Evolutionary conservation across 2,113 vertebrate species (phyloP), one percentile per base, ranked within the genome.

Genomic region (Triplophysa tibetana): DNA sequence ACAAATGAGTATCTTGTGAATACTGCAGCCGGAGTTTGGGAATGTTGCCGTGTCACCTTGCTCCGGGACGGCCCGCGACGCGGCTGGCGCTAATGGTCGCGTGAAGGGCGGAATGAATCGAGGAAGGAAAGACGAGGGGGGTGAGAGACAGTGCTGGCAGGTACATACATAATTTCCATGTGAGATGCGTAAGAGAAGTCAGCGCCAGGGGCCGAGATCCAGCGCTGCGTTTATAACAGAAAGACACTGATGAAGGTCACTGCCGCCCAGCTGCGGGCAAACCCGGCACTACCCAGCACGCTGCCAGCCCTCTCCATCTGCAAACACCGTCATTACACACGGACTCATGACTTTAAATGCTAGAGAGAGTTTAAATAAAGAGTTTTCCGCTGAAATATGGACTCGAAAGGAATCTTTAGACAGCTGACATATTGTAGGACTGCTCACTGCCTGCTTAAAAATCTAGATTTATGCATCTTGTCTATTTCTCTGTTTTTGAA

Each of bases 171-270:
- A 82, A 82, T 80, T 70, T 68, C 45, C 24, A 43, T 73, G 76
- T 41, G 78, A 64, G 67, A 69, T 65, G 45, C 56, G 58, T 66
- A 73, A 41, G 54, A 64, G 69, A 70, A 80, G 78, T 41, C n/a
- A 63, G 64, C 23, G 14, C 11, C 13, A 41, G 19, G 66, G 60
- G 60, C 33, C 6, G 21, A 62, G 52, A 73, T 77, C 54, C 58
- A 70, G 66, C 12, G 2, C 23, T n/a, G 45, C 16, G 50, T 33
- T 68, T 68, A 69, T 82, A 72, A 48, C 24, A 56, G 58, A 61
- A 10, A 48, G 17, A 26, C 13, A 24, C 65, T 63, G 52, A 61
- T 81, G 70, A 83, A 83, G 81, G 84, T 85, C 82, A 83, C 43
- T 12, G 48, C 24, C 70, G n/a, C 1, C 60, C 75, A 77, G 48